A percentile compares a stretch with the other conserved stretches of the same genome.
phyloP scores from a whole-genome alignment of 2,888 invertebrate species.

The Tortrix viridana region DNA sequence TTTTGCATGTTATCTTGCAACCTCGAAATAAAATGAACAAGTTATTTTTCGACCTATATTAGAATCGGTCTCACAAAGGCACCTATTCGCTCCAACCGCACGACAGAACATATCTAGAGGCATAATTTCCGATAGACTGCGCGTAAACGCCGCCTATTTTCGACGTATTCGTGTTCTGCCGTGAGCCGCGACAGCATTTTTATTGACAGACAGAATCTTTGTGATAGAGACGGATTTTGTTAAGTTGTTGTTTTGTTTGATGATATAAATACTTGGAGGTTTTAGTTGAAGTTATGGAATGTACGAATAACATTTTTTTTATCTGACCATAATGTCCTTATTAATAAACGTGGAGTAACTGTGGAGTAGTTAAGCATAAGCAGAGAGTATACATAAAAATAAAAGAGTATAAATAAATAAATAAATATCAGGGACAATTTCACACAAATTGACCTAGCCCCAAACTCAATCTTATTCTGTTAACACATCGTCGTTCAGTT shows the following conservation, averaged over 20 bases:
- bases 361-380: no score
- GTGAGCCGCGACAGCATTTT: constrained; percentile 13
- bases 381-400: no score
- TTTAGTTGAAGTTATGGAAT: not conserved
- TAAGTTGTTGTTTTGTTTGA: not conserved
- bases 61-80: not conserved
- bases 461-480: no score
- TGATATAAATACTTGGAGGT: not conserved
- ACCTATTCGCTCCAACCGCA: constrained; percentile 3
- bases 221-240: constrained; percentile 23
- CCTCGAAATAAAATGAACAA: not conserved
- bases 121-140: constrained; percentile 38
- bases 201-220: constrained; percentile 17
- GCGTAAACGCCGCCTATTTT: constrained; percentile 20
- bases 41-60: constrained; percentile 17
- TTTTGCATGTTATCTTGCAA: no score
- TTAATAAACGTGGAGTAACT: no score
- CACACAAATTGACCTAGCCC: no score
- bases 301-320: no score
- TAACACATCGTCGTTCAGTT: no score
- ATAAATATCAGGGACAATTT: no score
- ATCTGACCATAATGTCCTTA: no score
- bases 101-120: constrained; percentile 17
- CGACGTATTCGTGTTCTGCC: constrained; percentile 12
- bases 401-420: no score